phyloP scores from a whole-genome alignment of 2,797 vertebrate species.

The Esox lucius region DNA sequence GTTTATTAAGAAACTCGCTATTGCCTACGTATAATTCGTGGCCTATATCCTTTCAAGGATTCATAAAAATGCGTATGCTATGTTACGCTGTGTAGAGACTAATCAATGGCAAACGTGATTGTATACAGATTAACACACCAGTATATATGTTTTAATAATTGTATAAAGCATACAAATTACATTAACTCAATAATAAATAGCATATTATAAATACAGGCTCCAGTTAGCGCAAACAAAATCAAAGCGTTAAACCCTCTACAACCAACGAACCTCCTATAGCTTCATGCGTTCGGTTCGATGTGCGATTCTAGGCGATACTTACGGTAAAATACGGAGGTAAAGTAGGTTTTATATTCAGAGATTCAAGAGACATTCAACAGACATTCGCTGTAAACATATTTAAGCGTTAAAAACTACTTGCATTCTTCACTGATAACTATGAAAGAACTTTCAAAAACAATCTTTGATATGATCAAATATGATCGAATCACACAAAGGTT shows the following conservation, averaged over 20 bases:
- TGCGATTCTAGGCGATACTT: too few relatives aligned
- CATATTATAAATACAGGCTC: not conserved
- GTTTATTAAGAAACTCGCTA: not conserved
- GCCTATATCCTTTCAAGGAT: conserved; percentile 14
- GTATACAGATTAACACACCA: not conserved
- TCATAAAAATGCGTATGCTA: conserved; percentile 17
- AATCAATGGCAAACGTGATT: not conserved
- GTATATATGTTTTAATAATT: not conserved
- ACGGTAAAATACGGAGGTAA: too few relatives aligned
- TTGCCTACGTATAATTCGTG: conserved; percentile 20
- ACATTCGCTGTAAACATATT: too few relatives aligned
- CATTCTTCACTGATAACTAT: too few relatives aligned
- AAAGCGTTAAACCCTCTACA: not conserved
- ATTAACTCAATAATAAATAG: not conserved
- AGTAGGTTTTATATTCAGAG: too few relatives aligned
- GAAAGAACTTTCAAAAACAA: too few relatives aligned
- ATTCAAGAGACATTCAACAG: too few relatives aligned
- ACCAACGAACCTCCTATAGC: too few relatives aligned
- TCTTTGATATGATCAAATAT: too few relatives aligned
- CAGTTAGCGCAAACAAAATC: not conserved
- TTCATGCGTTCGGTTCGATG: too few relatives aligned
- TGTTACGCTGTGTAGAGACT: not conserved
- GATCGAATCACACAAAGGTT: too few relatives aligned
- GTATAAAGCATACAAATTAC: not conserved
- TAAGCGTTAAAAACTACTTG: too few relatives aligned